A percentile compares a stretch with the other conserved stretches of the same genome.
These are phyloP conservation scores for Seriola aureovittata DNA, from an alignment of 2,113 vertebrate species.

Conservation along the genomic window DNA sequence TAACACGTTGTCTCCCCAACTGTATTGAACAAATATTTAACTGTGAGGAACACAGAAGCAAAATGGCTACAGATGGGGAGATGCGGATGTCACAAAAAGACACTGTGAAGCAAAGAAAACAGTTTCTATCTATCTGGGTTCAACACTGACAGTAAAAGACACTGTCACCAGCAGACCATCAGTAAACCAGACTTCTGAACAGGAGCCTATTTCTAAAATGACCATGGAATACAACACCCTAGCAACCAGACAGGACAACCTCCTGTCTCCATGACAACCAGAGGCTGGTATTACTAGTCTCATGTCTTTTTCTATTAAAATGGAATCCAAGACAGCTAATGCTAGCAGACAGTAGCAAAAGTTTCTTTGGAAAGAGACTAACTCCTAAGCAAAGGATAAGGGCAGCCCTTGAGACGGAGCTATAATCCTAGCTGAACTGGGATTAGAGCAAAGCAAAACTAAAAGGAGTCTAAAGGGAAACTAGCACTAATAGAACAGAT, in stretches of 20 bases:
- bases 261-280: slow-evolving; percentile 50
- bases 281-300: slow-evolving; percentile 28
- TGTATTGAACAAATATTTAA: slow-evolving; percentile 20
- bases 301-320: slow-evolving; percentile 59
- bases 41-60: slow-evolving; percentile 3
- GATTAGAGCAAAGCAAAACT: slow-evolving; percentile 73
- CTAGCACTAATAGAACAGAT: slow-evolving; percentile 61
- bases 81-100: slow-evolving; percentile 52
- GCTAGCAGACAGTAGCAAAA: slow-evolving; percentile 62
- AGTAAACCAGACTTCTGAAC: slow-evolving; percentile 30
- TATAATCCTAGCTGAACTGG: slow-evolving; percentile 76
- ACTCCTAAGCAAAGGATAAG: slow-evolving; percentile 64
- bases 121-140: slow-evolving; percentile 30
- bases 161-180: slow-evolving; percentile 54
- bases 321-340: slow-evolving; percentile 50
- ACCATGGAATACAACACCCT: slow-evolving; percentile 35
- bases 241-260: slow-evolving; percentile 34
- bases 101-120: slow-evolving; percentile 62
- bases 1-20: slow-evolving; percentile 37
- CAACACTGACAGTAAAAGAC: slow-evolving; percentile 47
- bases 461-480: slow-evolving; percentile 58
- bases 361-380: slow-evolving; percentile 65
- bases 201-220: slow-evolving; percentile 36
- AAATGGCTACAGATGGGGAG: slow-evolving; percentile 14
- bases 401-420: slow-evolving; percentile 59